Conservation (phyloP, 1,140 invertebrate genomes). For the Drosophila kepulauana region DNA sequence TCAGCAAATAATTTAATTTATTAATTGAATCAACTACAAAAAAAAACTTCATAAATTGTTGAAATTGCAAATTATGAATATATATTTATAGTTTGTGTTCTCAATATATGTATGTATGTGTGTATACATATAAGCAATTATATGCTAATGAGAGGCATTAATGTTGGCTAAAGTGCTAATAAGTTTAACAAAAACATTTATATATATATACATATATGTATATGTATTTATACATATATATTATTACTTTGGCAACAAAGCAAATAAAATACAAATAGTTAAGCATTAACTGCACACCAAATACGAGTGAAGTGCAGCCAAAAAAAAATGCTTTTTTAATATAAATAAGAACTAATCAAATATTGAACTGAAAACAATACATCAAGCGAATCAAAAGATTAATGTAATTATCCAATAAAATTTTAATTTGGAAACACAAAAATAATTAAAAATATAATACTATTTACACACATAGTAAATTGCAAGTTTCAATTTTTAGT, state of each 20-base stretch:
- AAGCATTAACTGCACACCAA: slow-evolving; percentile 24
- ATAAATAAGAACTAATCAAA: slow-evolving; percentile 30
- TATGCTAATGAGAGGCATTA: slow-evolving; percentile 70
- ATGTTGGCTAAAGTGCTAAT: slow-evolving; percentile 58
- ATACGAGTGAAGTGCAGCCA: not conserved
- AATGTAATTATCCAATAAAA: slow-evolving; percentile 3
- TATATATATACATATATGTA: slow-evolving; percentile 20
- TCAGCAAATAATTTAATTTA: slow-evolving; percentile 74
- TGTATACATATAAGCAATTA: slow-evolving; percentile 59
- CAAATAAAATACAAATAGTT: slow-evolving; percentile 2
- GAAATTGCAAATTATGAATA: slow-evolving; percentile 69
- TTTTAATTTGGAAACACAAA: not conserved
- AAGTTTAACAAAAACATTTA: slow-evolving; percentile 51
- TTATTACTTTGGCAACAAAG: slow-evolving; percentile 5
- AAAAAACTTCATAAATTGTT: slow-evolving; percentile 47
- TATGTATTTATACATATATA: slow-evolving; percentile 18
- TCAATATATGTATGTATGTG: slow-evolving; percentile 21
- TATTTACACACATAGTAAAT: not conserved
- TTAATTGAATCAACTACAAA: slow-evolving; percentile 57
- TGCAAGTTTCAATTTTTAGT: too few species aligned
- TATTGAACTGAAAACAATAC: slow-evolving; percentile 19
- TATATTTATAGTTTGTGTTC: slow-evolving; percentile 23
- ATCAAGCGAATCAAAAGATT: slow-evolving; percentile 7
- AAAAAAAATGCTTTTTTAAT: not conserved
- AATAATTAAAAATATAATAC: not conserved